Conservation (phyloP, 2,888 invertebrate species). For the Parnassius apollo region DNA sequence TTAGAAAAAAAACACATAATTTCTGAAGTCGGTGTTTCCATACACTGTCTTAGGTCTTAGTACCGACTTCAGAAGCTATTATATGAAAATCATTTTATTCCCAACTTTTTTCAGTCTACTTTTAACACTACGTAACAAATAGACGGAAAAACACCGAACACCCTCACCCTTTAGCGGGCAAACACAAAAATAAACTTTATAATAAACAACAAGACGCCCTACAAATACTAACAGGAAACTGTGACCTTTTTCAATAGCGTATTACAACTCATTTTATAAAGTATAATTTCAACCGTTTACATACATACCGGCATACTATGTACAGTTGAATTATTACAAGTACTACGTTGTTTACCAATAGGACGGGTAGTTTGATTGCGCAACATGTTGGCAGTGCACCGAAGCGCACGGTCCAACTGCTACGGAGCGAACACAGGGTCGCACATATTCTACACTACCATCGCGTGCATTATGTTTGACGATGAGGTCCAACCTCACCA, state of each 20-base stretch:
- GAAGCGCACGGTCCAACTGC: conserved; percentile 18
- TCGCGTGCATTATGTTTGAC: neutral
- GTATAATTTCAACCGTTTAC: neutral
- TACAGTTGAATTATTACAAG: conserved; percentile 21
- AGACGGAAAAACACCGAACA: too few species aligned
- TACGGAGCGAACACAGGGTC: conserved; percentile 2
- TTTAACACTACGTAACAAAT: too few species aligned
- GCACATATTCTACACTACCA: neutral
- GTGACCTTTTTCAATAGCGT: neutral
- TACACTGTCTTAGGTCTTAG: too few species aligned
- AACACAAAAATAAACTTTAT: too few species aligned
- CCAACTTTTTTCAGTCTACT: too few species aligned
- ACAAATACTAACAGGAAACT: neutral
- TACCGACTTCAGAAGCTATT: too few species aligned
- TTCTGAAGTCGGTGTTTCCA: too few species aligned
- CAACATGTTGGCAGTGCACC: conserved; percentile 37
- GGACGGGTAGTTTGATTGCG: conserved; percentile 34
- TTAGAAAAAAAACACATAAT: too few species aligned
- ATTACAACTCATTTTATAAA: neutral
- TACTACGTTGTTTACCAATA: conserved; percentile 43
- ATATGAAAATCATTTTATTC: too few species aligned
- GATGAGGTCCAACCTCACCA: too few species aligned
- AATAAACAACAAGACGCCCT: neutral
- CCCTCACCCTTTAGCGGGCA: too few species aligned
- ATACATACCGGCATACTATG: neutral